Conservation (phyloP, 1,140 invertebrate genomes). For the Mizuhopecten yessoensis region DNA sequence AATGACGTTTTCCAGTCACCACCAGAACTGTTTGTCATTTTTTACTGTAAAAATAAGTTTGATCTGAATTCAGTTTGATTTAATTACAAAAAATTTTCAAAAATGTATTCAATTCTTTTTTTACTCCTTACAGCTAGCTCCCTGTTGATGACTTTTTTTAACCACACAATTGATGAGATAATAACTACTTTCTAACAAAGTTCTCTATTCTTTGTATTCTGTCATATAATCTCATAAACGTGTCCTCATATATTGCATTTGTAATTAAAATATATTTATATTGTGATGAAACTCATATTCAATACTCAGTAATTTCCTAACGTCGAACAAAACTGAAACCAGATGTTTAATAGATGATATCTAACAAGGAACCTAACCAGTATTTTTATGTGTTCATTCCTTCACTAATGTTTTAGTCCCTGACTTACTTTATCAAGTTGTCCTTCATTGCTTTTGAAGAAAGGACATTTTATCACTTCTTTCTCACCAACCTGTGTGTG, state of each 20-base stretch:
- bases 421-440: background rate
- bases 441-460: background rate
- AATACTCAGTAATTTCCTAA: background rate
- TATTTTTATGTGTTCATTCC: no score
- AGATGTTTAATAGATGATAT: background rate
- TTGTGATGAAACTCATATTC: background rate
- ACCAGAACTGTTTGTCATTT: background rate
- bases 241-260: background rate
- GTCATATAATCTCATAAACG: background rate
- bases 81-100: no score
- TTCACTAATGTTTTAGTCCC: background rate
- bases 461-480: conserved; percentile 5
- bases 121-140: background rate
- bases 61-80: no score
- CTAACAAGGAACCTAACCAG: no score
- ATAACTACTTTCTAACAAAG: no score
- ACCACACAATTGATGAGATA: no score
- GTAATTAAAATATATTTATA: background rate
- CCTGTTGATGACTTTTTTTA: no score
- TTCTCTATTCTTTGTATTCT: no score
- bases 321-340: background rate
- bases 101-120: no score
- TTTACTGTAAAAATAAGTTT: no score
- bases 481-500: background rate
- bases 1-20: conserved; percentile 17